A percentile compares a stretch with the other conserved stretches of the same genome.
phyloP scores from a whole-genome alignment of 2,113 vertebrate genomes.

The Cariama cristata region DNA sequence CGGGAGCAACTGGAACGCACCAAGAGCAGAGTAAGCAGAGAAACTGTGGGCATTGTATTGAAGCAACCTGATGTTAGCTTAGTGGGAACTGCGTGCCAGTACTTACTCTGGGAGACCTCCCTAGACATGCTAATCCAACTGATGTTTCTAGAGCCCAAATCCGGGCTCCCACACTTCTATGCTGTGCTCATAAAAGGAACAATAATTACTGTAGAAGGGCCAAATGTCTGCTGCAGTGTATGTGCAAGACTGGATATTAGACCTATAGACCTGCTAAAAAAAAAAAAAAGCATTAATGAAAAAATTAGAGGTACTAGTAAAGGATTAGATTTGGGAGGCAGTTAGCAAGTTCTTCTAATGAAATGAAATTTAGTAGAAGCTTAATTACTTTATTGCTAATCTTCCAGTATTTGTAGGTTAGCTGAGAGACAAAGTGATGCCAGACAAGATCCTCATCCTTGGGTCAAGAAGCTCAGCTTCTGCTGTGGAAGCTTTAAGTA shows the following conservation, averaged over 20 bases:
- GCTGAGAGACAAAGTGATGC: not conserved
- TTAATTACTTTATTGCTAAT: not conserved
- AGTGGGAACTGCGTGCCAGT: rapidly evolving
- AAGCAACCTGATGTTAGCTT: rapidly evolving
- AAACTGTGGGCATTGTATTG: rapidly evolving
- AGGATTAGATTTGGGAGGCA: not conserved
- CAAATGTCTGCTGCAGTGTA: not conserved
- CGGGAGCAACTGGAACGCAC: slow-evolving; percentile 93
- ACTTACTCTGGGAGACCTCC: not conserved
- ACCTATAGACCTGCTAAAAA: not conserved
- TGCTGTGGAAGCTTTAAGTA: not conserved
- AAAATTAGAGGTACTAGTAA: not conserved
- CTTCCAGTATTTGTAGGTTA: not conserved
- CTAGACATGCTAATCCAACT: rapidly evolving
- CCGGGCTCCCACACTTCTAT: not conserved
- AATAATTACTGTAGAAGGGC: not conserved
- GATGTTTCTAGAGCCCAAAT: not conserved
- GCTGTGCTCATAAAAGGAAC: not conserved
- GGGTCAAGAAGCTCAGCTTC: not conserved
- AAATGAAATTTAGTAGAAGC: not conserved
- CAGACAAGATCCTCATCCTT: not conserved
- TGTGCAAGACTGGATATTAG: not conserved
- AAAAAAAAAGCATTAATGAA: not conserved
- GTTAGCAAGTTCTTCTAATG: not conserved
- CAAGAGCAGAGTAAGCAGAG: slow-evolving; percentile 84